Base-by-base conservation (phyloP, 2,113 vertebrate genomes). In the Tinamus guttatus region DNA sequence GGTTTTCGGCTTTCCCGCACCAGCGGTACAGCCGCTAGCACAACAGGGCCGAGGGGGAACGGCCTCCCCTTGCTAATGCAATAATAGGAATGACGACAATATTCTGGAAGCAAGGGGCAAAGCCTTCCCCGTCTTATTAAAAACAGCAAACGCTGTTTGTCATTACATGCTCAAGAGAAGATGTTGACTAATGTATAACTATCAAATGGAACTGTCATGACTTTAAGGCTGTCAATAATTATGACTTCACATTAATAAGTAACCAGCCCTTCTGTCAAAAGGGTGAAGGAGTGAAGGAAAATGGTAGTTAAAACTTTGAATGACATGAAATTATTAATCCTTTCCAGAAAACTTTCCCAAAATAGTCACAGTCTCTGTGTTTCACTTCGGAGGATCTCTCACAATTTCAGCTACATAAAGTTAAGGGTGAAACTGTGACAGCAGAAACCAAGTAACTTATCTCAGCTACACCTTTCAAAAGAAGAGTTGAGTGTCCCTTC, bases 171-270 rank as follows among this genome's bases (percentile, higher is more conserved):
- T 94, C 62, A 96, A 88, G 83, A 94, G 92, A 93, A 85, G 90
- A 90, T 89, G 90, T 93, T 96, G 93, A 96, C 95, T 96, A 96
- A 97, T 94, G 74, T 96, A 0, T 96, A 96, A 97, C 96, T 95
- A 91, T 95, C 58, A 93, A 96, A 96, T 38, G 77, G 94, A 97
- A 95, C 95, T 94, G 92, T 96, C 94, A 90, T 65, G 93, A 92
- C 95, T 96, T 93, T 76, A 86, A 63, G 77, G 84, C 85, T 96
- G 93, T 97, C 94, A 96, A 96, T 97, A 96, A 94, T 96, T 96
- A 95, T 65, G 94, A 94, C 90, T 96, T 82, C 70, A 80, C 81
- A 85, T 97, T 96, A 97, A 96, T 96, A 88, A 96, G 94, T 97
- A 97, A 97, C 94, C 94, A 97, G 81, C 70, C 88, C n/a, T 81